Conservation (phyloP, 2,888 invertebrate species). For the Pediacus dermestoides region DNA sequence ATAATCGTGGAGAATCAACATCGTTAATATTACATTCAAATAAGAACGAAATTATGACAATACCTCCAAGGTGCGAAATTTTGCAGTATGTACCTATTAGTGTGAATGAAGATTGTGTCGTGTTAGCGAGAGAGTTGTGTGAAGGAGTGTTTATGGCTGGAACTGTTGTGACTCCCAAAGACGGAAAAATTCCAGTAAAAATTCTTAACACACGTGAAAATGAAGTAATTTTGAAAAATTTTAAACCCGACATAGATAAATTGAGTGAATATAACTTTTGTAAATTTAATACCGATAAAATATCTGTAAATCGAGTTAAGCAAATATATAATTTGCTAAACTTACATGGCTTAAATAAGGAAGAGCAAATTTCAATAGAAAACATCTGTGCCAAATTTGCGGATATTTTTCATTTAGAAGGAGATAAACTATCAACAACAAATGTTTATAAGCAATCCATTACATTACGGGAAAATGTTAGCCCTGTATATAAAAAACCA, state of each 20-base stretch:
- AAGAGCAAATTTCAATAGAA: constrained; percentile 3
- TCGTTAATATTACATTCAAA: neutral
- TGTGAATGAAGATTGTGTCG: constrained; percentile 3
- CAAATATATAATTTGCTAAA: neutral
- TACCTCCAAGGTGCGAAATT: constrained; percentile 6
- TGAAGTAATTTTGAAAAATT: constrained; percentile 1
- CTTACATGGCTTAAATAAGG: neutral
- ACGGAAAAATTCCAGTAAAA: constrained; percentile 1
- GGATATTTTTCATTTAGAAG: constrained; percentile 1
- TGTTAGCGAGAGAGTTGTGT: constrained; percentile 4
- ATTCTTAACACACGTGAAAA: constrained; percentile 1
- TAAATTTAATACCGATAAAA: neutral
- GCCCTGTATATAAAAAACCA: constrained; percentile 2
- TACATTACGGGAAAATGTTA: neutral
- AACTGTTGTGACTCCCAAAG: neutral
- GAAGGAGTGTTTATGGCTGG: constrained; percentile 7
- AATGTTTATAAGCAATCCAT: constrained; percentile 2
- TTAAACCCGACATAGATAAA: neutral
- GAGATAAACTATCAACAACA: neutral
- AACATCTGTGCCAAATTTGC: constrained; percentile 3
- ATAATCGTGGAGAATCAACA: neutral
- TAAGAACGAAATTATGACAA: neutral
- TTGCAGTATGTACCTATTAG: neutral
- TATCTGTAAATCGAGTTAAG: neutral
- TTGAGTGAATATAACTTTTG: neutral